phyloP scores from a whole-genome alignment of 1,140 invertebrate genomes.

The Drosophila biarmipes region DNA sequence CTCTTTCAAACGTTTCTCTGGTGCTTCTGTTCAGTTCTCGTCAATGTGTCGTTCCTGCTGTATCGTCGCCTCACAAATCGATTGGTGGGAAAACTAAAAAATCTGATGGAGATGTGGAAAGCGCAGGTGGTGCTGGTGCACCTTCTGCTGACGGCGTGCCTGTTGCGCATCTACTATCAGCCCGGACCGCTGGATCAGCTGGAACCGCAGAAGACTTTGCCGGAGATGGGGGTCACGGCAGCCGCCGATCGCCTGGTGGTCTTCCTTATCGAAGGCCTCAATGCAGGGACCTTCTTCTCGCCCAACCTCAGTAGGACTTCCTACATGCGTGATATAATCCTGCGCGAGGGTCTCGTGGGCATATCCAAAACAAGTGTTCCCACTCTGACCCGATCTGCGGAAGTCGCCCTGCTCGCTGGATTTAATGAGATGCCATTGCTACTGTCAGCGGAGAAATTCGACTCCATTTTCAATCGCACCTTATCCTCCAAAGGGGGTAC shows the following conservation, averaged over 20 bases:
- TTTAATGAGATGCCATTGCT: slow-evolving; percentile 98
- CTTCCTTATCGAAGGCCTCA: slow-evolving; percentile 95
- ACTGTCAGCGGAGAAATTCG: slow-evolving; percentile 95
- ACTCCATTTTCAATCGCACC: slow-evolving; percentile 97
- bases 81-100: neutral
- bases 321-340: slow-evolving; percentile 63
- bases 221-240: slow-evolving; percentile 81
- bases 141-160: slow-evolving; percentile 86
- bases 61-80: slow-evolving; percentile 16
- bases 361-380: slow-evolving; percentile 96
- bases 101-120: slow-evolving; percentile 67
- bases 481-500: slow-evolving; percentile 61
- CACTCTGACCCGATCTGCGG: slow-evolving; percentile 97
- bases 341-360: slow-evolving; percentile 90
- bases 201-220: slow-evolving; percentile 84
- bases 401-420: slow-evolving; percentile 96
- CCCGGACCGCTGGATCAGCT: slow-evolving; percentile 86
- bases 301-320: slow-evolving; percentile 51
- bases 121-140: slow-evolving; percentile 82
- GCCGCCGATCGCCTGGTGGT: slow-evolving; percentile 91
- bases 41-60: slow-evolving; percentile 15
- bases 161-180: slow-evolving; percentile 88
- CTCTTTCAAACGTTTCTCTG: slow-evolving; percentile 11
- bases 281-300: slow-evolving; percentile 91
- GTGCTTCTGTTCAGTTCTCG: slow-evolving; percentile 11